Percentiles rank a stretch among this genome's conserved stretches.
phyloP scores from a whole-genome alignment of 2,113 vertebrate genomes.

The Eolophus roseicapilla region DNA sequence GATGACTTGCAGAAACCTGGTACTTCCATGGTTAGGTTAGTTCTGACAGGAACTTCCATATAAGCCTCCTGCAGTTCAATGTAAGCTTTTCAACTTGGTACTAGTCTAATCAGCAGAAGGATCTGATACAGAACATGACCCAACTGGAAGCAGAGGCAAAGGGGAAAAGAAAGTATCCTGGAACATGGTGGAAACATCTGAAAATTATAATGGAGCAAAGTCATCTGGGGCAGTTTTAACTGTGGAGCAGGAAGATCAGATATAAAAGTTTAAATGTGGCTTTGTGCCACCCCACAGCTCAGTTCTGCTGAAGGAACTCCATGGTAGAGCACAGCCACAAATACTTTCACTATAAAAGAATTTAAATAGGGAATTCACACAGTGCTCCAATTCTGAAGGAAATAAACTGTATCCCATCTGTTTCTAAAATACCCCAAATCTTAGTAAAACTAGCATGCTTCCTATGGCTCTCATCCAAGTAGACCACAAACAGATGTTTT shows the following conservation, averaged over 20 bases:
- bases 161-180: not conserved
- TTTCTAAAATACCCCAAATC: not conserved
- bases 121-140: not conserved
- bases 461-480: not conserved
- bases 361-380: not conserved
- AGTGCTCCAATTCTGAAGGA: not conserved
- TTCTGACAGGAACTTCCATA: not conserved
- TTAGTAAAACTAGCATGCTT: not conserved
- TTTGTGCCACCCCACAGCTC: not conserved
- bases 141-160: not conserved
- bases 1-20: not conserved
- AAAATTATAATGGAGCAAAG: not conserved
- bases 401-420: not conserved
- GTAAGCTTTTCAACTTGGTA: not conserved
- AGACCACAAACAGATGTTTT: constrained; percentile 22
- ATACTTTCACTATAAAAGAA: not conserved
- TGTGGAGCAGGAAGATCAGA: not conserved
- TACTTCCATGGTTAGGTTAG: not conserved
- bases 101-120: not conserved
- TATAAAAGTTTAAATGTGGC: not conserved
- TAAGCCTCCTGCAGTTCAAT: not conserved
- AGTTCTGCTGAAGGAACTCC: not conserved
- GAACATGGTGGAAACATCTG: not conserved
- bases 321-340: not conserved
- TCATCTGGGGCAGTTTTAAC: not conserved